Evolutionary conservation across 2,888 invertebrate genomes (phyloP), one percentile per base, ranked within the genome.

Genomic region (Thera britannica): DNA sequence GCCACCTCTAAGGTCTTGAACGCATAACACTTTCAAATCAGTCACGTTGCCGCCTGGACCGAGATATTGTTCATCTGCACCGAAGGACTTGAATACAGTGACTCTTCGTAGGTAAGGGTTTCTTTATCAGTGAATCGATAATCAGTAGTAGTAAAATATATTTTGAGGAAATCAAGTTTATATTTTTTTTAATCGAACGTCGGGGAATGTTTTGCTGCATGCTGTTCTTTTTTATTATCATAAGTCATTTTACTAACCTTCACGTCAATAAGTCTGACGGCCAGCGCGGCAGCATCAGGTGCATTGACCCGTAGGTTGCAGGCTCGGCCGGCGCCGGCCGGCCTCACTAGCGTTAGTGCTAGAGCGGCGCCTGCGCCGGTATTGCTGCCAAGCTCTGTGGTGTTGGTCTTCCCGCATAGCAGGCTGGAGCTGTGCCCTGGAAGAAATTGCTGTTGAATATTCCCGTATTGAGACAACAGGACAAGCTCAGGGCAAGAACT

Each of bases 201-300:
- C 23, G 23, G 0, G 23, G 23, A 23, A 23, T 44, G 6, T 44
- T 44, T 44, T 7, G 8, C 7, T 44, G 7, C 44, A 44, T 44
- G 7, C 2, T 46, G 9, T 46, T 2, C 7, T 41, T 41, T 46
- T 46, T 2, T 9, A 46, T 46, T 9, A 8, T 46, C 8, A 9
- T 2, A 7, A 1, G 44, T 46, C 2, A 49, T 44, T 36, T 6
- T 0, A 62, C 56, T 66, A 58, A 93, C 93, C 93, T 93, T 93
- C 74, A 93, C 93, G 76, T 93, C 93, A 72, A 93, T 93, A 63
- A 93, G 91, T 58, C 93, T 79, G 60, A 93, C 83, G 11, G 91
- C 88, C 67, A 93, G 90, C 12, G 92, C 92, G 2, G 92, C 86
- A 11, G 93, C 92, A 51, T 93, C 92, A 34, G 92, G 90, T 6